These are phyloP conservation scores for Copsychus sechellarum DNA, from an alignment of 2,113 vertebrate species.

Conservation along the genomic window DNA sequence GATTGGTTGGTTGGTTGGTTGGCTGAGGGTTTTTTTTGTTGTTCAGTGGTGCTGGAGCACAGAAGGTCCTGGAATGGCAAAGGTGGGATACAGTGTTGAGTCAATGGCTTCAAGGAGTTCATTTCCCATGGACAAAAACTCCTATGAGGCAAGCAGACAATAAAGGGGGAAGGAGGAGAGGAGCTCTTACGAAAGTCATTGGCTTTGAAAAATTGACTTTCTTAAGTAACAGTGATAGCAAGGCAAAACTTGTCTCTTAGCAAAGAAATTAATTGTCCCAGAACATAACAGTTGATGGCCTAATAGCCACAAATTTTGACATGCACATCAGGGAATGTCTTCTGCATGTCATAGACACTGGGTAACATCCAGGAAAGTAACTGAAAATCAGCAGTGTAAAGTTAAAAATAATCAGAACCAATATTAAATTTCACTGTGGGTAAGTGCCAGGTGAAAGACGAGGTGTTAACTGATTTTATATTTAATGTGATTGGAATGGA, in stretches of 20 bases:
- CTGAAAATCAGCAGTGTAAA: neutral
- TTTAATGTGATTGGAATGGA: neutral
- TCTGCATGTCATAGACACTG: neutral
- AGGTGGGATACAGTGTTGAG: neutral
- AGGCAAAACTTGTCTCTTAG: neutral
- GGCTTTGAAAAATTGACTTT: neutral
- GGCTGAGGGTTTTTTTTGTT: neutral
- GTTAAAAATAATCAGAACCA: slow-evolving; percentile 41
- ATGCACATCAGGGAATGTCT: neutral
- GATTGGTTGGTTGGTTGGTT: neutral
- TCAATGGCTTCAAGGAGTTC: neutral
- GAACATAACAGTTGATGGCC: neutral
- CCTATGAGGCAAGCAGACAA: neutral
- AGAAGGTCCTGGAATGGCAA: neutral
- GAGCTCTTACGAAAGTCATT: neutral
- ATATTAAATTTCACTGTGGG: slow-evolving; percentile 13
- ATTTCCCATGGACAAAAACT: neutral
- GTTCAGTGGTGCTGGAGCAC: neutral
- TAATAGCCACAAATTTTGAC: neutral
- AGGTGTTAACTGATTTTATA: slow-evolving; percentile 21
- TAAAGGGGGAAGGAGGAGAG: rapidly evolving
- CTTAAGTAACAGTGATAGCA: neutral
- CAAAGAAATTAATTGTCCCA: neutral
- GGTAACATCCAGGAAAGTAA: neutral
- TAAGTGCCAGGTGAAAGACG: slow-evolving; percentile 42